Base-by-base conservation (phyloP, 2,797 vertebrate genomes). In the Pagetopsis macropterus region DNA sequence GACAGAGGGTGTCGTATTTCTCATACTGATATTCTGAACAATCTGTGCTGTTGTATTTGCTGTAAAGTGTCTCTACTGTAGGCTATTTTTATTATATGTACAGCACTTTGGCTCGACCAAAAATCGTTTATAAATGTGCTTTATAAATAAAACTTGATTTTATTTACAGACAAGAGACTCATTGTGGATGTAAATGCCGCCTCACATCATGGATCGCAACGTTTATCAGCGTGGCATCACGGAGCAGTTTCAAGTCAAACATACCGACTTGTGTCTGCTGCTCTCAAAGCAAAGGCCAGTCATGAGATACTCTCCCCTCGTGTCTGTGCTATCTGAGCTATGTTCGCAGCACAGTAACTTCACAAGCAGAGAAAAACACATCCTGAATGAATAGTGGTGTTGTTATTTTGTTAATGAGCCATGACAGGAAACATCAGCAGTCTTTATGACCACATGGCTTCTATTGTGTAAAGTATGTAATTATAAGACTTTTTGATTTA, bases 261-360 rank as follows among this genome's bases (percentile, higher is more conserved):
- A 88, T 82, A 89, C 12, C 57, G 54, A 10, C 70, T 70, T 1
- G 56, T 78, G 66, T 78, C 58, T 72, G 65, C 66, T 68, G 81
- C 76, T 87, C 60, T 75, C 66, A 80, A 77, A 74, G 73, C 63
- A 69, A 76, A 84, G 74, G 68, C 45, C 56, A 52, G 87, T 91
- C 90, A 91, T 81, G 86, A 78, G 91, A 90, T 52, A 3, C 49
- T 44, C 52, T 41, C 1, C 69, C 58, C 68, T 81, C 48, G 23
- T 78, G 83, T 83, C 76, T 77, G 69, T 45, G 63, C 73, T 60
- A 81, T 58, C 67, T 55, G 49, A 63, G 58, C 49, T 15, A 69
- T 4, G 66, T 52, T 27, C 63, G 55, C 45, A 43, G 52, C 17
- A 31, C 9, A 41, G 59, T 11, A n/a, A 65, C 63, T 68, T 61